These are phyloP conservation scores for Vipera ursinii DNA, from an alignment of 2,797 vertebrate species.

Conservation along the genomic window DNA sequence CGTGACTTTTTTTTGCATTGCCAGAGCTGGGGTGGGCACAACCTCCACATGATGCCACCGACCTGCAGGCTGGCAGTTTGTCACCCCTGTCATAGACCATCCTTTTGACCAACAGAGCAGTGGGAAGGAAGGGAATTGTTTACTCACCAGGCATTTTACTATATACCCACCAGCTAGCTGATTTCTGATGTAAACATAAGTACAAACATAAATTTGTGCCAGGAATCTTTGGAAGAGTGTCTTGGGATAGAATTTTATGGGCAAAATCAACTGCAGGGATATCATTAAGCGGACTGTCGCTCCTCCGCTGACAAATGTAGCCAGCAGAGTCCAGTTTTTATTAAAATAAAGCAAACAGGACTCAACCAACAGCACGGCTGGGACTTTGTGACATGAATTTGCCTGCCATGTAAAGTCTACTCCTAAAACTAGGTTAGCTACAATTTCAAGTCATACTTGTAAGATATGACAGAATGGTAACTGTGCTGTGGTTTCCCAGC, in stretches of 20 bases:
- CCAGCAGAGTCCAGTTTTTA: neutral
- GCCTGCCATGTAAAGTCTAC: neutral
- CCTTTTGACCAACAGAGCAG: neutral
- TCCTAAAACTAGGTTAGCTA: slow-evolving; percentile 37
- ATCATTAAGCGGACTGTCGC: neutral
- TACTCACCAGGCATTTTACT: neutral
- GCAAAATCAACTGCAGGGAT: neutral
- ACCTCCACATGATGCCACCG: too few relatives aligned
- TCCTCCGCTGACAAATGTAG: neutral
- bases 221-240: neutral
- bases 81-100: neutral
- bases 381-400: neutral
- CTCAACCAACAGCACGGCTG: neutral
- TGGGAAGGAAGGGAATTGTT: neutral
- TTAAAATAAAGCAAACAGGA: neutral
- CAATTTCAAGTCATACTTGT: slow-evolving; percentile 11
- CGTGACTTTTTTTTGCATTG: too few relatives aligned
- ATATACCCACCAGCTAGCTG: neutral
- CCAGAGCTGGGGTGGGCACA: too few relatives aligned
- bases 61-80: too few relatives aligned
- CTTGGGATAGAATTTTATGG: neutral
- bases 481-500: slow-evolving; percentile 24
- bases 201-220: neutral
- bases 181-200: neutral
- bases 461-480: neutral